These are phyloP conservation scores for Paracanthobrama guichenoti DNA, from an alignment of 2,113 vertebrate species.

Conservation along the genomic window DNA sequence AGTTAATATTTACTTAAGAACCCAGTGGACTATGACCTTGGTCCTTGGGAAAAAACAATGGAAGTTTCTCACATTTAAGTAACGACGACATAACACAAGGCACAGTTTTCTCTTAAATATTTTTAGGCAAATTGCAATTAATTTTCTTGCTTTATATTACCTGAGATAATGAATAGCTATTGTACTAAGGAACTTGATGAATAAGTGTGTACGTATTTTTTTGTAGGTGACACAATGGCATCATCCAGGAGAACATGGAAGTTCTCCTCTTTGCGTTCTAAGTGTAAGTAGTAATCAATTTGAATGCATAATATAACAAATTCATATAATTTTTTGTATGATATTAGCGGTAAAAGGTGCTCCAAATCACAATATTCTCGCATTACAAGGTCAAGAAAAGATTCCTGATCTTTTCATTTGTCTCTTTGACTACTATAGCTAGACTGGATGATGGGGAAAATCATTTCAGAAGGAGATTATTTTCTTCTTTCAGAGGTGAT, in stretches of 20 bases:
- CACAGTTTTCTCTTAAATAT: not conserved
- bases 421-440: constrained; percentile 5
- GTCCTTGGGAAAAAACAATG: not conserved
- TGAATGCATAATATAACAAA: too few relatives aligned
- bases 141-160: not conserved
- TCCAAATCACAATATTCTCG: not conserved
- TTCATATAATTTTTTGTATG: too few relatives aligned
- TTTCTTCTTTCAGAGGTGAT: constrained; percentile 46
- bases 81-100: not conserved
- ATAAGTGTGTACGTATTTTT: not conserved
- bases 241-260: constrained; percentile 57
- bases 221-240: constrained; percentile 36
- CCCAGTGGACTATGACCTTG: constrained; percentile 8
- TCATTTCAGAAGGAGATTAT: constrained; percentile 33
- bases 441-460: constrained; percentile 32
- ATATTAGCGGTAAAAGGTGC: not conserved
- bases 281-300: constrained; percentile 62
- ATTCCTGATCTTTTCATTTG: not conserved
- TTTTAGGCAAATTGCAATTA: not conserved
- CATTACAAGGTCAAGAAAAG: not conserved
- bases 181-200: not conserved
- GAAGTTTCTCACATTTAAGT: constrained; percentile 9
- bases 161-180: not conserved
- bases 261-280: constrained; percentile 69
- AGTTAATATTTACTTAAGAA: constrained; percentile 32